These are phyloP conservation scores for Gnathonemus longibarbis DNA, from an alignment of 2,113 vertebrate genomes.

Conservation along the genomic window DNA sequence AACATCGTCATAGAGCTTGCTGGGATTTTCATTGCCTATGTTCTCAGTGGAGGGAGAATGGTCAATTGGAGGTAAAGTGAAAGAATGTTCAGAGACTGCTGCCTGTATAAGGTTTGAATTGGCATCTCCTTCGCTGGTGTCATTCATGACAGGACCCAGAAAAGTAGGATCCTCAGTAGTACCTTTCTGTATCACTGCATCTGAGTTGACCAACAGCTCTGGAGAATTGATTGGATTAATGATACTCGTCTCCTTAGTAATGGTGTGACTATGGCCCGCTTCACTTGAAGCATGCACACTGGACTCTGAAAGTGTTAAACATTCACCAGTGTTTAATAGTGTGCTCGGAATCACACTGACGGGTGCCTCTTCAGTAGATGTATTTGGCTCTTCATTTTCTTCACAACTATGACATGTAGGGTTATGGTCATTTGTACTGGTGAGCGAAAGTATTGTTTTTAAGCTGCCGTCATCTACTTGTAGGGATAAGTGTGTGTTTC, in stretches of 20 bases:
- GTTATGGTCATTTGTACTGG: neutral
- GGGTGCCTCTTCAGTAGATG: neutral
- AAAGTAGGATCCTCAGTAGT: neutral
- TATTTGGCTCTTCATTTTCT: neutral
- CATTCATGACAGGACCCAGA: neutral
- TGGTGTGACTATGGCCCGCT: neutral
- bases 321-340: slow-evolving; percentile 9
- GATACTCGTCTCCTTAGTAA: neutral
- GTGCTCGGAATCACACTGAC: neutral
- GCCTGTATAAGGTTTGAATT: neutral
- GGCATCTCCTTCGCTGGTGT: neutral
- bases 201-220: slow-evolving; percentile 5
- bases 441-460: neutral
- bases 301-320: neutral
- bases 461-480: neutral
- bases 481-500: slow-evolving; percentile 7
- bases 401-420: neutral
- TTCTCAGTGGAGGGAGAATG: neutral
- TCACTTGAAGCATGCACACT: slow-evolving; percentile 8
- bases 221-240: neutral
- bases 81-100: neutral
- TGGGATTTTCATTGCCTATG: neutral
- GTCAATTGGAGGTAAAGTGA: neutral
- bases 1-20: neutral
- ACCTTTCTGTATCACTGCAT: neutral